A percentile compares a stretch with the other conserved stretches of the same genome.
Conservation (phyloP, 2,113 vertebrate genomes). For the Sphyrna mokarran region DNA sequence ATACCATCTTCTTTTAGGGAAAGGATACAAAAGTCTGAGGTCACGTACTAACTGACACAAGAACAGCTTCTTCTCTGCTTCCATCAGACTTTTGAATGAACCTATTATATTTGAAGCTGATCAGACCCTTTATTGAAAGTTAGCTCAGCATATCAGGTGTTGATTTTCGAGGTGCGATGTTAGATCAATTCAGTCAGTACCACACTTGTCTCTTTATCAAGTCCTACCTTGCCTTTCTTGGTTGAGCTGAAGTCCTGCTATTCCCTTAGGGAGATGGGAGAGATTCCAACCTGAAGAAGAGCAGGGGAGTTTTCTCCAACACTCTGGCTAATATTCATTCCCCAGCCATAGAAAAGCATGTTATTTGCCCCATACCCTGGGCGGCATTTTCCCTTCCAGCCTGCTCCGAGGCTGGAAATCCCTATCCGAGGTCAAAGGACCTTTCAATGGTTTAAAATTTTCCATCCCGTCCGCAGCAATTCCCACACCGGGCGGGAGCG, state of each 20-base stretch:
- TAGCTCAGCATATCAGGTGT: not conserved
- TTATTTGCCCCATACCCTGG: not conserved
- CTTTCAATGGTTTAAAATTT: too few species aligned
- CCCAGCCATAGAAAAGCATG: not conserved
- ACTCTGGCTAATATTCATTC: not conserved
- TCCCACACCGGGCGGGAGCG: too few species aligned
- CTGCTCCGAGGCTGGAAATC: too few species aligned
- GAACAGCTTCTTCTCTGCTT: too few species aligned
- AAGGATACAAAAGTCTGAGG: too few species aligned
- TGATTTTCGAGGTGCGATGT: not conserved
- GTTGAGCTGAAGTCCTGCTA: not conserved
- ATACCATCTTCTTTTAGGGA: too few species aligned
- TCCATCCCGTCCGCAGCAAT: too few species aligned
- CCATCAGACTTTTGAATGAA: too few species aligned
- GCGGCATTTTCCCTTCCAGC: too few species aligned
- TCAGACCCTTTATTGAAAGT: not conserved
- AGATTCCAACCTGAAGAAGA: not conserved
- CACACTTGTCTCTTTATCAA: not conserved
- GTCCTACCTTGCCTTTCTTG: not conserved
- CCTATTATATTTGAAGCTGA: too few species aligned
- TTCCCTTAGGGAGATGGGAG: not conserved
- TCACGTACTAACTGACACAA: too few species aligned
- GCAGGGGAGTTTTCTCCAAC: not conserved
- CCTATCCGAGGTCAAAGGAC: too few species aligned
- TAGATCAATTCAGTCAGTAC: not conserved